Percentiles rank a stretch among this genome's conserved stretches.
Evolutionary conservation across 1,140 invertebrate genomes (phyloP).

Genomic region (Aradophagus sp.): DNA sequence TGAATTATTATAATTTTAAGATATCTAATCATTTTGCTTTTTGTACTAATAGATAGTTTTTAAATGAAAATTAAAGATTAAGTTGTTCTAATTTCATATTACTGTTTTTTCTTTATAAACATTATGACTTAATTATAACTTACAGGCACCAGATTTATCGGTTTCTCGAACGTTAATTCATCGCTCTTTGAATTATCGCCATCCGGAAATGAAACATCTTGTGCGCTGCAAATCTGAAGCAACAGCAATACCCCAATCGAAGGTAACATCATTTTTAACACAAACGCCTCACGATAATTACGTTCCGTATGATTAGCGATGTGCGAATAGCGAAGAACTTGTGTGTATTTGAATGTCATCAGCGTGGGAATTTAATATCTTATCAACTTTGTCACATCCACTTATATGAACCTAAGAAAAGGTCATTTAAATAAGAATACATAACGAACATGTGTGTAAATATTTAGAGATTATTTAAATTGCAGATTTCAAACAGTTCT

Average conservation of each 20-base stretch:
- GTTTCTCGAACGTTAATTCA: too few species aligned
- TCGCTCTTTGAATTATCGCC: too few species aligned
- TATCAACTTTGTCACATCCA: constrained; percentile 21
- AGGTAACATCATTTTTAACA: constrained; percentile 4
- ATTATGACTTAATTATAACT: too few species aligned
- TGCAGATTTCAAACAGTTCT: neutral
- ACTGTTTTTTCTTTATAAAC: too few species aligned
- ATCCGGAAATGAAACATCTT: constrained; percentile 3
- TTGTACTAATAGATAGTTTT: too few species aligned
- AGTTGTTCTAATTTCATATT: too few species aligned
- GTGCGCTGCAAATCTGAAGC: constrained; percentile 1
- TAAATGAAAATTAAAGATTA: too few species aligned
- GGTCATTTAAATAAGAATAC: constrained; percentile 24
- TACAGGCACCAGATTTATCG: too few species aligned
- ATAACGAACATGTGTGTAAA: constrained; percentile 24
- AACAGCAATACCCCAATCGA: neutral
- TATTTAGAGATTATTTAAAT: constrained; percentile 6
- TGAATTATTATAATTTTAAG: too few species aligned
- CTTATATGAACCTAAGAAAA: constrained; percentile 21
- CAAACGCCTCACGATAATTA: neutral
- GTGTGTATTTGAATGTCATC: constrained; percentile 16
- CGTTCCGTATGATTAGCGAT: neutral
- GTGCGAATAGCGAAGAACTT: constrained; percentile 2
- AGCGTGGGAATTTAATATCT: constrained; percentile 34
- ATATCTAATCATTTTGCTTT: too few species aligned